A percentile compares a stretch with the other conserved stretches of the same genome.
Conservation (phyloP, 2,888 invertebrate genomes). For the Sepioteuthis lessoniana region DNA sequence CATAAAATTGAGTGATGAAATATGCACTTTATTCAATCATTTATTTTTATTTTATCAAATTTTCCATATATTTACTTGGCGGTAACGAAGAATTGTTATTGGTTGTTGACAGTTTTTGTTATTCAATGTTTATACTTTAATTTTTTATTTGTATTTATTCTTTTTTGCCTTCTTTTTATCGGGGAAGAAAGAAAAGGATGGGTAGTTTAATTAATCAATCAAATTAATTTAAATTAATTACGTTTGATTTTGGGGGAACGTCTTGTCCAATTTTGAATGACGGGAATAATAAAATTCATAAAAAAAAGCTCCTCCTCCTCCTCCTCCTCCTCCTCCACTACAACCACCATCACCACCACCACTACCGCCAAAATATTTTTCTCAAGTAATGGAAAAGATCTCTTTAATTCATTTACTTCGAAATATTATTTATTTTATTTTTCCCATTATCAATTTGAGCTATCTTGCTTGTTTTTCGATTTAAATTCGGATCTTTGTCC, state of each 20-base stretch:
- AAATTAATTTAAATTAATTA: not conserved
- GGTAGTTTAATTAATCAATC: not conserved
- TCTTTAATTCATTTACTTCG: not conserved
- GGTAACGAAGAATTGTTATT: not conserved
- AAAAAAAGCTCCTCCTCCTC: not conserved
- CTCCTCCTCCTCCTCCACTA: too few species aligned
- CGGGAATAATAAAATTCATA: not conserved
- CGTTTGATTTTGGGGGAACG: slow-evolving; percentile 24
- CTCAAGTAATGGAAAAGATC: not conserved
- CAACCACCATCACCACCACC: too few species aligned
- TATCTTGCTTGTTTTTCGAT: too few species aligned
- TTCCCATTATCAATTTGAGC: not conserved
- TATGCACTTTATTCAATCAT: not conserved
- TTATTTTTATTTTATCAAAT: not conserved
- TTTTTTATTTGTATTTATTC: not conserved
- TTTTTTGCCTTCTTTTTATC: not conserved
- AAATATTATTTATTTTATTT: not conserved
- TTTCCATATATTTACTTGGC: not conserved
- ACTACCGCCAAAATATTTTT: too few species aligned
- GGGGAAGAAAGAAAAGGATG: not conserved
- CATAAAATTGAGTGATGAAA: not conserved
- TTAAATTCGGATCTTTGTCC: too few species aligned
- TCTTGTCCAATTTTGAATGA: slow-evolving; percentile 7
- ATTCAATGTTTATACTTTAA: not conserved
- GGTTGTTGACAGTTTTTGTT: not conserved